Evolutionary conservation across 2,888 invertebrate species (phyloP).

Genomic region (Protodeltote pygarga): DNA sequence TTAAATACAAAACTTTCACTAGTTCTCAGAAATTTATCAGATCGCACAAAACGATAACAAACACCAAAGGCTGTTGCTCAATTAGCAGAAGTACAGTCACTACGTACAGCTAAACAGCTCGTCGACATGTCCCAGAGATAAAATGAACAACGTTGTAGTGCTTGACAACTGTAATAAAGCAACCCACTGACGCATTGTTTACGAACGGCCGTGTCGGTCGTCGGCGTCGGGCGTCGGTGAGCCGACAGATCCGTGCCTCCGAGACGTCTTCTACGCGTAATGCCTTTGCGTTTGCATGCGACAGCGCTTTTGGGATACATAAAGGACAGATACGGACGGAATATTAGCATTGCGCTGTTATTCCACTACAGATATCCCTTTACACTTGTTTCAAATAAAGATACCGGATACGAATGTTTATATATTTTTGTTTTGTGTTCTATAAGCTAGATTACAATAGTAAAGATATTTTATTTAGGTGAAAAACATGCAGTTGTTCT

Average conservation of each 20-base stretch:
- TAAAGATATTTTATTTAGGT: background rate
- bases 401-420: too few relatives aligned
- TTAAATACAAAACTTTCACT: background rate
- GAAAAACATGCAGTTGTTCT: too few relatives aligned
- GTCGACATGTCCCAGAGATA: constrained; percentile 49
- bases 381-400: constrained; percentile 30
- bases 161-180: constrained; percentile 55
- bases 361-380: constrained; percentile 28
- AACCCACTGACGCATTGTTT: constrained; percentile 48
- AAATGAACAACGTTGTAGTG: constrained; percentile 50
- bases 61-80: constrained; percentile 28
- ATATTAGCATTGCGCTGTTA: constrained; percentile 31
- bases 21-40: background rate
- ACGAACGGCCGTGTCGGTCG: constrained; percentile 31
- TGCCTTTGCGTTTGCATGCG: constrained; percentile 43
- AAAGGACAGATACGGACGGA: constrained; percentile 32
- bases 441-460: background rate
- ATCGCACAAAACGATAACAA: constrained; percentile 6
- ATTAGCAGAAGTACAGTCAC: constrained; percentile 38
- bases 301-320: constrained; percentile 31
- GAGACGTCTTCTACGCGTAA: constrained; percentile 34
- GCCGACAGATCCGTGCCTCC: constrained; percentile 20
- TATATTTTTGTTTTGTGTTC: constrained; percentile 17
- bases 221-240: constrained; percentile 32
- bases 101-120: constrained; percentile 41